Percentiles rank a stretch among this genome's conserved stretches.
These are phyloP conservation scores for Epistrophe grossulariae DNA, from an alignment of 2,888 invertebrate species.

Conservation along the genomic window DNA sequence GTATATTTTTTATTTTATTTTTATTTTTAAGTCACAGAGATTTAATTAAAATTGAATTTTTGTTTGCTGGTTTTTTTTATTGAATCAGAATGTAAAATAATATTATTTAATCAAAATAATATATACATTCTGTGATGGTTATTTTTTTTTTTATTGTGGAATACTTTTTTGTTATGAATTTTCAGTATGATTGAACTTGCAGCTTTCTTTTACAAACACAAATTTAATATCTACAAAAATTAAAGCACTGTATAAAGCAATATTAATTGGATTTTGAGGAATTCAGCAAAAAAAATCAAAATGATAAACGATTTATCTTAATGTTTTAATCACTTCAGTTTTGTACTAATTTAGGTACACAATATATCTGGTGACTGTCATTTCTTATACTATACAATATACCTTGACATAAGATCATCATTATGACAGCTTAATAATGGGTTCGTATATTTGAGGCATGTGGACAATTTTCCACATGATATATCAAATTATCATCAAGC, in stretches of 20 bases:
- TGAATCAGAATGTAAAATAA: constrained; percentile 44
- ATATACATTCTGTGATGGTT: background rate
- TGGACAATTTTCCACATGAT: constrained; percentile 67
- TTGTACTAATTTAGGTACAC: background rate
- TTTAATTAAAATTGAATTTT: constrained; percentile 60
- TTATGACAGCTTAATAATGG: constrained; percentile 48
- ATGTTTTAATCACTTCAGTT: background rate
- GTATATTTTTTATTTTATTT: constrained; percentile 35
- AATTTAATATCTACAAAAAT: background rate
- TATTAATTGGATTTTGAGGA: constrained; percentile 10
- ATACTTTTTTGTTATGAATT: background rate
- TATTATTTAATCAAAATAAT: constrained; percentile 34
- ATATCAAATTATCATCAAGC: constrained; percentile 43
- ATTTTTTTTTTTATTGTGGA: constrained; percentile 6
- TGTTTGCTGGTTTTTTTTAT: constrained; percentile 27
- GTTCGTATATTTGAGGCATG: constrained; percentile 35
- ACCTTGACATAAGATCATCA: constrained; percentile 30
- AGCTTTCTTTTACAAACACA: background rate
- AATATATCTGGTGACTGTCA: background rate
- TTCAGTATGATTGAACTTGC: constrained; percentile 3
- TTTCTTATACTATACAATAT: background rate
- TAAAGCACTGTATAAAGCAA: background rate
- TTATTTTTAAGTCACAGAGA: constrained; percentile 26
- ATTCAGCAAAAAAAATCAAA: background rate
- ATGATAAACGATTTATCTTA: background rate